Evolutionary conservation across 1,140 invertebrate species (phyloP), one percentile per base, ranked within the genome.

Genomic region (Eupeodes corollae): DNA sequence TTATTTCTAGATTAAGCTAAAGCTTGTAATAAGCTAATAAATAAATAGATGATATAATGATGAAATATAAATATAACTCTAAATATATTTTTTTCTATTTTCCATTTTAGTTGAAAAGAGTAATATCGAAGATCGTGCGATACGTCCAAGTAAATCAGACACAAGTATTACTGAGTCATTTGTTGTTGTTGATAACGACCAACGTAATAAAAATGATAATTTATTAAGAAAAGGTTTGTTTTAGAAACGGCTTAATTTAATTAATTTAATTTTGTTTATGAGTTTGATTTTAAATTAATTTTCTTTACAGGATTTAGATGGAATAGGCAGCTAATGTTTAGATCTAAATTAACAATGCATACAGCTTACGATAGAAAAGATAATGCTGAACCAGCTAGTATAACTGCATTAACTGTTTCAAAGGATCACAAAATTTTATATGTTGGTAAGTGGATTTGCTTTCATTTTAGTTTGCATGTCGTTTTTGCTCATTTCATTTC

Each of bases 331-430:
- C 74, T 98, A 44, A 83, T 96, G 42, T 92, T 98, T 65, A 78
- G 93, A 58, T 93, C 91, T 59, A 96, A 98, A 73, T 73, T 99
- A 49, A 98, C 94, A 13, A 98, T 98, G 92, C 95, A 99, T 67
- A 99, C 95, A 50, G 94, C 95, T 26, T 99, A 91, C 67, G 92
- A 97, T 73, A 75, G 94, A 16, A 89, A 91, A 63, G 94, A 98
- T 71, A 99, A 99, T 76, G 80, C 85, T 1, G 91, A 94, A 68
- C 95, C 95, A 38, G 94, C 95, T 21, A 91, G 93, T 42, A 89
- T 99, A 53, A 98, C 94, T 18, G 84, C 91, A 38, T 74, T 98
- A 15, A 86, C 89, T 15, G 83, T 93, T 33, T 92, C 90, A 26
- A 90, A 72, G 51, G 66, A 68, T 59, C 66, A 68, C 52, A 65